Conservation (phyloP, 2,888 invertebrate species). For the Mystacides longicornis region DNA sequence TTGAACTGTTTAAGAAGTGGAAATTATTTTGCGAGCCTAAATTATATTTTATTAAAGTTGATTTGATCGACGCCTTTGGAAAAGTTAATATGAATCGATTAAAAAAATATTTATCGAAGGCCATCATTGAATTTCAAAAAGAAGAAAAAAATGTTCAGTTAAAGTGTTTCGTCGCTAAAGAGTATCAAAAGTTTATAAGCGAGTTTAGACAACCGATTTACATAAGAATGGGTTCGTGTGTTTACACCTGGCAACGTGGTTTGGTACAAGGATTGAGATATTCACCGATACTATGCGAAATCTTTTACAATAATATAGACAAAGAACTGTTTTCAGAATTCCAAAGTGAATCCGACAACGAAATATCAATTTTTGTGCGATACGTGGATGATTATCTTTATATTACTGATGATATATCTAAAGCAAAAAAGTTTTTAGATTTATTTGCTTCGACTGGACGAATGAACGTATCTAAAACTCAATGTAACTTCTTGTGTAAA, state of each 20-base stretch:
- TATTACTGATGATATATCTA: constrained; percentile 38
- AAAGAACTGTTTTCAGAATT: constrained; percentile 24
- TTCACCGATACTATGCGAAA: constrained; percentile 45
- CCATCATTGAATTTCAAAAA: constrained; percentile 33
- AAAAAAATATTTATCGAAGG: constrained; percentile 35
- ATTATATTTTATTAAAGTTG: constrained; percentile 44
- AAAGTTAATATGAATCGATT: constrained; percentile 38
- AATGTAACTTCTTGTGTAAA: constrained; percentile 37
- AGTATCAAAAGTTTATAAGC: constrained; percentile 36
- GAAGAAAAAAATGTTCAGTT: constrained; percentile 31
- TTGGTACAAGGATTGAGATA: constrained; percentile 46
- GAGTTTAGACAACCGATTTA: constrained; percentile 39
- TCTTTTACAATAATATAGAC: constrained; percentile 42
- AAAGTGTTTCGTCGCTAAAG: constrained; percentile 35
- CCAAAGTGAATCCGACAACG: constrained; percentile 24
- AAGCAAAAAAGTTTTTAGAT: constrained; percentile 37
- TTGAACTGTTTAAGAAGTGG: constrained; percentile 35
- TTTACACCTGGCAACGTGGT: constrained; percentile 44
- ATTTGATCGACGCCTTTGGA: constrained; percentile 46
- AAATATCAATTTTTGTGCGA: constrained; percentile 37
- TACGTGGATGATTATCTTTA: constrained; percentile 47
- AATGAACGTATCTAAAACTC: constrained; percentile 42
- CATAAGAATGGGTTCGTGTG: constrained; percentile 41
- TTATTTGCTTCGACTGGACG: constrained; percentile 39
- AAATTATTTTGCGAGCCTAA: constrained; percentile 34